Conservation (phyloP, 2,888 invertebrate species). For the Dinocampus coccinellae region DNA sequence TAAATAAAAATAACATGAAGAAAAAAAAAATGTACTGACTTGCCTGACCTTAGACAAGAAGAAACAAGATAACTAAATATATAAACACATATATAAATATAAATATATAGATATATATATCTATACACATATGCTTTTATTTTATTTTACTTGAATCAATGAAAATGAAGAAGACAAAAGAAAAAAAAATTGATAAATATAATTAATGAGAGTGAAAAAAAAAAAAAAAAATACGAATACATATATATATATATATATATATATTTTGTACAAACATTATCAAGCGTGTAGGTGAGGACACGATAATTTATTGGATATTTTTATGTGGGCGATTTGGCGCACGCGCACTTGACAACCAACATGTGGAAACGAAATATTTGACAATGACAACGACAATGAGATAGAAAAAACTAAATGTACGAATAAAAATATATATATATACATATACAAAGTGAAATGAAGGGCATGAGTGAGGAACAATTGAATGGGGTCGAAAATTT, state of each 20-base stretch:
- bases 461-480: constrained; percentile 57
- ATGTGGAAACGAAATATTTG: constrained; percentile 34
- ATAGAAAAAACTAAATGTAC: too few species aligned
- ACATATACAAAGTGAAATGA: constrained; percentile 29
- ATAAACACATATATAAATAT: not conserved
- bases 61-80: not conserved
- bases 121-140: too few species aligned
- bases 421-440: not conserved
- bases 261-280: not conserved
- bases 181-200: not conserved
- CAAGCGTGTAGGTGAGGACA: not conserved
- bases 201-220: not conserved
- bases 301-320: constrained; percentile 10
- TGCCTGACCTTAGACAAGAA: constrained; percentile 3
- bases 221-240: not conserved
- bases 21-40: not conserved
- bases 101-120: too few species aligned
- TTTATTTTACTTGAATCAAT: too few species aligned
- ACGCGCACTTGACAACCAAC: constrained; percentile 25
- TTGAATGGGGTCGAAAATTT: constrained; percentile 61
- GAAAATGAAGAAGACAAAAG: not conserved
- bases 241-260: too few species aligned
- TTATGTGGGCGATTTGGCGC: not conserved
- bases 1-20: not conserved
- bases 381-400: constrained; percentile 27